These are phyloP conservation scores for Myocastor coypus DNA, from an alignment of 2,113 vertebrate species.

Conservation along the genomic window DNA sequence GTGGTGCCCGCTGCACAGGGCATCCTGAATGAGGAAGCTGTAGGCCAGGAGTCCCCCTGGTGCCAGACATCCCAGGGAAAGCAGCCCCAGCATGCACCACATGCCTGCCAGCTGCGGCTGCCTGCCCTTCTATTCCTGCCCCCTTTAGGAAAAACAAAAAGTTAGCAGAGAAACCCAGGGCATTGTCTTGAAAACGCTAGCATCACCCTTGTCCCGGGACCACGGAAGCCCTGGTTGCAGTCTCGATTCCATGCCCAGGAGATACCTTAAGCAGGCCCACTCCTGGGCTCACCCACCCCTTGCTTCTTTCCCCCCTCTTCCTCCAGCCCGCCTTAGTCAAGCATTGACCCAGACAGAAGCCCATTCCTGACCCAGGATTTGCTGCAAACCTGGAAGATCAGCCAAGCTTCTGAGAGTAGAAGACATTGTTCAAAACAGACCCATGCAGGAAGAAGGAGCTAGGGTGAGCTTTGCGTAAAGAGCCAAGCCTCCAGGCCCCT, in stretches of 20 bases:
- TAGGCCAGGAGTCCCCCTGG: not conserved
- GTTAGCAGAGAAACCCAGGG: not conserved
- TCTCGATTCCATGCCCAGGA: not conserved
- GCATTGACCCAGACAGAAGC: not conserved
- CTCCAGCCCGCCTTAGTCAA: not conserved
- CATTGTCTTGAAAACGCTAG: not conserved
- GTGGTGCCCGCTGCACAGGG: not conserved
- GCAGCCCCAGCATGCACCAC: not conserved
- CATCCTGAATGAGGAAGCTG: not conserved
- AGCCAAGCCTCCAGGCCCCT: not conserved
- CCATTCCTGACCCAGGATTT: not conserved
- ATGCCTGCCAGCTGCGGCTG: not conserved
- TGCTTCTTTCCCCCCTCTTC: not conserved
- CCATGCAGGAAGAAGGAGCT: not conserved
- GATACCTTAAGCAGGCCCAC: not conserved
- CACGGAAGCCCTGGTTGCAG: not conserved
- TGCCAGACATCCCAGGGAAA: not conserved
- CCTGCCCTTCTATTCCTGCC: not conserved
- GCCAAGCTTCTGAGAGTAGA: not conserved
- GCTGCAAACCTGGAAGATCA: not conserved
- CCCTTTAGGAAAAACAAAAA: slow-evolving; percentile 6
- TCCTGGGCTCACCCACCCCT: not conserved
- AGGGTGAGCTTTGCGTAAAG: not conserved
- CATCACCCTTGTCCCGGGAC: not conserved
- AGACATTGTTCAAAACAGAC: not conserved